Evolutionary conservation across 92 coral and sea anemone species (phyloP), one percentile per base, ranked within the genome.

Genomic region (Paramuricea clavata): DNA sequence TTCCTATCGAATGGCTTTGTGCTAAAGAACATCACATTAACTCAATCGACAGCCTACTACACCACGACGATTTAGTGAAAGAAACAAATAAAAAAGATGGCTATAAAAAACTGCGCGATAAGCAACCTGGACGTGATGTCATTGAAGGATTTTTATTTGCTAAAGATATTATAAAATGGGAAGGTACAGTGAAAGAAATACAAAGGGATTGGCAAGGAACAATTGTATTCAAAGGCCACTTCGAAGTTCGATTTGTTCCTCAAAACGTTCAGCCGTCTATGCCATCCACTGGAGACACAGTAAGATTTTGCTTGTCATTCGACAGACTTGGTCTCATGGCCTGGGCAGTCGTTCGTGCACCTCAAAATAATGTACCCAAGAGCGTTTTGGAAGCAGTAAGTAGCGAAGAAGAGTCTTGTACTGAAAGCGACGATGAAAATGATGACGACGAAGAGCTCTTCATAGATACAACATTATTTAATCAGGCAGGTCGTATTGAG

Each of bases 1-100:
- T 91, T 49, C 97, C 93, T 8, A 32, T 91, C 7, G 97, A 93
- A 69, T 93, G 97, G 97, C 97, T 93, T 50, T 89, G 85, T 81
- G 87, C 93, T 34, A 89, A 87, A 60, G 88, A 89, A 1, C 94
- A 65, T 8, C 94, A 92, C 15, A 92, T 93, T 25, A 89, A 91
- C 5, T 93, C 97, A 0, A 67, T 93, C 22, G 97, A 92, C 47
- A 86, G 92, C 5, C 70, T 93, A 25, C 84, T 93, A 12, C 75
- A 83, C 80, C 93, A 93, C 76, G 94, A 91, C 17, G 94, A 89
- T 62, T 57, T 93, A 16, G 89, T 93, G 52, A 89, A 85, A 39
- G 88, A 83, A 12, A 86, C 82, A 31, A 54, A 69, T 57, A 74
- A 86, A 57, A 69, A 62, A 26, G 35, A 49, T 47, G 75, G 34